Evolutionary conservation across 1,140 invertebrate species (phyloP).

Genomic region (Trachymyrmex septentrionalis): DNA sequence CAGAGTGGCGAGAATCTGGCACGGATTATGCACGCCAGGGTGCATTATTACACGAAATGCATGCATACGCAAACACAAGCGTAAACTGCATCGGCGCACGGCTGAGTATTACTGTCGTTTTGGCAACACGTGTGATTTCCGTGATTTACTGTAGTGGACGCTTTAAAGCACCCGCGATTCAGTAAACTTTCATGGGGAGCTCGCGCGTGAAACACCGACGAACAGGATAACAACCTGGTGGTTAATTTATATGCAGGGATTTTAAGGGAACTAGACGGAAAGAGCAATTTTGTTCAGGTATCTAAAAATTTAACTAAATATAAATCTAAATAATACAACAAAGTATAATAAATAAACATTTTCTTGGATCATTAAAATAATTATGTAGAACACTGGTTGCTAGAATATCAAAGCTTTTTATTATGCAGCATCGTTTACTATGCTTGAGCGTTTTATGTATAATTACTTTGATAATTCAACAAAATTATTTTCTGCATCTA

Average conservation of each 20-base stretch:
- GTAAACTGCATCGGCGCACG: conserved; percentile 54
- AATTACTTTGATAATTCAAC: neutral
- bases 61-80: conserved; percentile 38
- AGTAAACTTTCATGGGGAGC: conserved; percentile 39
- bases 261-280: neutral
- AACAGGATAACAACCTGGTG: conserved; percentile 10
- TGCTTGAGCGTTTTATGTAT: neutral
- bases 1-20: conserved; percentile 66
- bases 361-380: neutral
- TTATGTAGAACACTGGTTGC: neutral
- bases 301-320: too few relatives aligned
- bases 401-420: neutral
- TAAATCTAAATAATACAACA: too few relatives aligned
- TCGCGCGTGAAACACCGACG: conserved; percentile 22
- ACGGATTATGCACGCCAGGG: conserved; percentile 63
- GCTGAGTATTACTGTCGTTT: conserved; percentile 74
- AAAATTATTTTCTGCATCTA: neutral
- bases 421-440: neutral
- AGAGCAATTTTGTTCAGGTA: too few relatives aligned
- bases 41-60: conserved; percentile 70
- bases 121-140: conserved; percentile 71
- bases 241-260: neutral
- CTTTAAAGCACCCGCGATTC: conserved; percentile 32
- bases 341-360: neutral
- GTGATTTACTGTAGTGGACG: conserved; percentile 69